Conservation (phyloP, 2,113 vertebrate genomes). For the Phrynosoma platyrhinos region DNA sequence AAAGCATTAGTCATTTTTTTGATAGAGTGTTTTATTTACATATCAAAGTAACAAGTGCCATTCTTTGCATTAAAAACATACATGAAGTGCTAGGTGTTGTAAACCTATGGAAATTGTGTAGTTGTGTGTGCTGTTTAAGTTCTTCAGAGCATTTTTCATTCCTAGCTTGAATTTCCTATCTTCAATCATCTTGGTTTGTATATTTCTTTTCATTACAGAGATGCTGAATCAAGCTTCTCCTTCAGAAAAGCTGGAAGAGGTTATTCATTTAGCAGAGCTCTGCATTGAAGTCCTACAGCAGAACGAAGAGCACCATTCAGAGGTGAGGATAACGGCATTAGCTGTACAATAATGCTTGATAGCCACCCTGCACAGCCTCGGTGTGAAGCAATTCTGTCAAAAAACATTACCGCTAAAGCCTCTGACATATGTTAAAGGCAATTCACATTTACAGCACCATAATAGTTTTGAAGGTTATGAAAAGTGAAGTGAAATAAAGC, state of each 20-base stretch:
- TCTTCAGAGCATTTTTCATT: slow-evolving; percentile 16
- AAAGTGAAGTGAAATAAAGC: slow-evolving; percentile 64
- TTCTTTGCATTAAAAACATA: slow-evolving; percentile 39
- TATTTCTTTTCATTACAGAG: slow-evolving; percentile 70
- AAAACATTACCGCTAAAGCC: slow-evolving; percentile 52
- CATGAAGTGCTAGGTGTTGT: slow-evolving; percentile 38
- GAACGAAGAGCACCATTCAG: slow-evolving; percentile 96
- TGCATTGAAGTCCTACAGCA: slow-evolving; percentile 96
- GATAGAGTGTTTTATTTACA: slow-evolving; percentile 61
- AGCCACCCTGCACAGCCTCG: slow-evolving; percentile 38
- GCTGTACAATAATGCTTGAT: slow-evolving; percentile 21
- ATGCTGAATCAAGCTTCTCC: slow-evolving; percentile 83
- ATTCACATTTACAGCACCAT: slow-evolving; percentile 61
- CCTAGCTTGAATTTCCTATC: not conserved
- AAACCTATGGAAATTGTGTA: slow-evolving; percentile 32
- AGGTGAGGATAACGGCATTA: slow-evolving; percentile 80
- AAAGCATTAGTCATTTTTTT: no score
- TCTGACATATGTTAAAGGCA: slow-evolving; percentile 65
- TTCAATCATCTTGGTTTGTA: slow-evolving; percentile 44
- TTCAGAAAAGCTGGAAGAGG: slow-evolving; percentile 89
- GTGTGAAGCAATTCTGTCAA: slow-evolving; percentile 60
- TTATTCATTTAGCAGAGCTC: slow-evolving; percentile 91
- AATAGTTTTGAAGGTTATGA: slow-evolving; percentile 55
- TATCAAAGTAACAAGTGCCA: slow-evolving; percentile 40
- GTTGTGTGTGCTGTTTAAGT: slow-evolving; percentile 28